Conservation (phyloP, 2,113 vertebrate species). For the Loxodonta africana region DNA sequence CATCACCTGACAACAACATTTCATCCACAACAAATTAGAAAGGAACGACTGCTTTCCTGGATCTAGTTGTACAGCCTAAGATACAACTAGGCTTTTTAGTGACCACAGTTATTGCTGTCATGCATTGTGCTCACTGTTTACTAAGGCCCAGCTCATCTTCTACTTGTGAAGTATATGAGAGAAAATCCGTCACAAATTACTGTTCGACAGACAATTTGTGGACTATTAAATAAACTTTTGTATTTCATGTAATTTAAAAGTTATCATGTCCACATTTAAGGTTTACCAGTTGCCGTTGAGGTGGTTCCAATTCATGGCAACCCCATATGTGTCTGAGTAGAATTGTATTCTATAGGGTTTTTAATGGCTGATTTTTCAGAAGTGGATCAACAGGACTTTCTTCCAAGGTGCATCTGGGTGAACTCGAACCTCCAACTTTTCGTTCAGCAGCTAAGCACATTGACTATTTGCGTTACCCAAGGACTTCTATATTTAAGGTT, state of each 20-base stretch:
- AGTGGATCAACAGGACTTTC: too few relatives aligned
- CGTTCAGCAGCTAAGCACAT: too few relatives aligned
- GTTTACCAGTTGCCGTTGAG: too few relatives aligned
- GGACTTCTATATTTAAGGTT: not conserved
- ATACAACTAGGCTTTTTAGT: not conserved
- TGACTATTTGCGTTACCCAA: too few relatives aligned
- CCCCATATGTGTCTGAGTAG: too few relatives aligned
- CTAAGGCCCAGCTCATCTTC: not conserved
- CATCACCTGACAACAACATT: too few relatives aligned
- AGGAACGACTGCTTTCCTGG: not conserved
- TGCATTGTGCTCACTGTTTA: not conserved
- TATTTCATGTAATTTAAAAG: not conserved
- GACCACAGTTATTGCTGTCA: not conserved
- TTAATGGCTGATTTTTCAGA: too few relatives aligned
- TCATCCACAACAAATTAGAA: conserved; percentile 18
- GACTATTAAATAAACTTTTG: conserved; percentile 13
- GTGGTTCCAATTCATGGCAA: too few relatives aligned
- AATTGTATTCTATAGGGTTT: too few relatives aligned
- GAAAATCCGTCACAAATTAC: conserved; percentile 4
- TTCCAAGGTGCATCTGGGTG: too few relatives aligned
- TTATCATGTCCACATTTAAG: not conserved
- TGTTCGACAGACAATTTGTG: not conserved
- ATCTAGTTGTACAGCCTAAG: not conserved
- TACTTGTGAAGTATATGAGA: not conserved
- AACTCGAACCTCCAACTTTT: too few relatives aligned